Evolutionary conservation across 2,888 invertebrate genomes (phyloP), one percentile per base, ranked within the genome.

Genomic region (Drosophila demipolita): DNA sequence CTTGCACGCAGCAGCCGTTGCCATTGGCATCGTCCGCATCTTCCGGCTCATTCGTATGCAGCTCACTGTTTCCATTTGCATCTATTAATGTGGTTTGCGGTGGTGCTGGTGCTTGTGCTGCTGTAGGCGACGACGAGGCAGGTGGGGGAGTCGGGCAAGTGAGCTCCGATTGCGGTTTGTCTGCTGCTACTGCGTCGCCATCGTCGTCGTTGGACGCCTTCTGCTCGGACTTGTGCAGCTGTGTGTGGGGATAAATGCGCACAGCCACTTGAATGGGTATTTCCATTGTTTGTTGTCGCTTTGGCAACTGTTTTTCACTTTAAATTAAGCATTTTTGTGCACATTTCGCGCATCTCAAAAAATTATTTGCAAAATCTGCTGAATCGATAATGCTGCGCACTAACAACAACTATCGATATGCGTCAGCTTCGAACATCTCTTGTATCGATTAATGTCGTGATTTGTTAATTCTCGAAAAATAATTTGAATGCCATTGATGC

Each of bases 231-330:
- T 72, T 62, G 33, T 59, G 61, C 1, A 66, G 54, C 17, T 83
- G 69, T 20, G 50, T 49, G 49, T 81, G 73, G 20, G 96, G 95
- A 88, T 94, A 95, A 66, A 96, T 93, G 75, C 96, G 94, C 64
- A 96, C 95, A 29, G 96, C 96, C 73, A 96, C 96, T 94, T 96
- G 96, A 73, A 96, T 95, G 73, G 95, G 95, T 78, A 95, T 95
- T 94, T 96, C 96, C 96, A 96, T 96, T 55, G 54, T 81, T 61
- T 38, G 20, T 49, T 69, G 64, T 66, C 52, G 72, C 58, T 72
- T 52, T 38, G 12, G 45, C 36, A 61, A 57, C 53, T 35, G 23
- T 49, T 73, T 76, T 87, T 89, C 73, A 89, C 69, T 67, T 75
- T 40, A 26, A 57, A 63, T 67, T 55, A 32, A 33, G 50, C 72